Conservation (phyloP, 1,140 invertebrate species). For the Caenorhabditis brenneri region DNA sequence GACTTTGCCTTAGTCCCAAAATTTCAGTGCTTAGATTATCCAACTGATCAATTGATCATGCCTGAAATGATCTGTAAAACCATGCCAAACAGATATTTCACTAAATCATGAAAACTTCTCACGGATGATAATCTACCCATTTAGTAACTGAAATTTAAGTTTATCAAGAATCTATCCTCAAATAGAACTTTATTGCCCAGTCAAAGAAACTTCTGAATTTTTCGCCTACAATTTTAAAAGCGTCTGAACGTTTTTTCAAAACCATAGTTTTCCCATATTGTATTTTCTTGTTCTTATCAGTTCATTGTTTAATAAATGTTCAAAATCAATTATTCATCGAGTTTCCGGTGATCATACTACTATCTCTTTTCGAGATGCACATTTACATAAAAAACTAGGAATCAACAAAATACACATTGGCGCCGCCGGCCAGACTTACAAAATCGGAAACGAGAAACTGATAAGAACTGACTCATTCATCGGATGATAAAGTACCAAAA, state of each 20-base stretch:
- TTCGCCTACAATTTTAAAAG: not conserved
- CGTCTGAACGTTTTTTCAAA: not conserved
- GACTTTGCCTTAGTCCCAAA: no score
- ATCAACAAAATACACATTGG: not conserved
- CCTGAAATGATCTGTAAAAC: no score
- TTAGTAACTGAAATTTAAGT: no score
- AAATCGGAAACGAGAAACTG: conserved; percentile 7
- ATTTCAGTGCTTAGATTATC: no score
- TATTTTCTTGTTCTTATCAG: not conserved
- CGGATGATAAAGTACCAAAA: not conserved
- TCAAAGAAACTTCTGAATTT: not conserved
- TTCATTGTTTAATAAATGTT: not conserved
- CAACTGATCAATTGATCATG: no score
- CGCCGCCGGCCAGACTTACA: not conserved
- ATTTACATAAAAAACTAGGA: not conserved
- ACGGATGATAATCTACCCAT: no score
- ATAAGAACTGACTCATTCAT: not conserved
- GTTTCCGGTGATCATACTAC: conserved; percentile 26
- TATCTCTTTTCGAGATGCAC: conserved; percentile 5
- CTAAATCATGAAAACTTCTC: no score
- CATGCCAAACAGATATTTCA: no score
- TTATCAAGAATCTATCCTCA: no score
- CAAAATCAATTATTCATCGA: conserved; percentile 20
- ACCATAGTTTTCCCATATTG: not conserved
- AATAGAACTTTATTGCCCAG: no score